These are phyloP conservation scores for Drosophila percnosoma DNA, from an alignment of 2,888 invertebrate genomes.

Conservation along the genomic window DNA sequence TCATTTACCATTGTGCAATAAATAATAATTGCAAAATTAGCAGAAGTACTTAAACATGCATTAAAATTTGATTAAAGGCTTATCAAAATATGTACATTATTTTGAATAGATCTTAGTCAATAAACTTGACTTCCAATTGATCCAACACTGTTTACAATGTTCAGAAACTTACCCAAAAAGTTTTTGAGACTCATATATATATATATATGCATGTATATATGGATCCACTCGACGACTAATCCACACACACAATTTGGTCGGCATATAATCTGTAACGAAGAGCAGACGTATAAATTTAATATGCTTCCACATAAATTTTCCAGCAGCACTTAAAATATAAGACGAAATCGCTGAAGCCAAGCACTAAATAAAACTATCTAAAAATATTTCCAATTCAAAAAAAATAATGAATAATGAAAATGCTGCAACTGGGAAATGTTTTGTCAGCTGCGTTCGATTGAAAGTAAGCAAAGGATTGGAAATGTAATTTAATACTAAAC, in stretches of 20 bases:
- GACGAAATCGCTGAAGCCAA: slow-evolving; percentile 26
- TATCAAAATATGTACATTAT: not conserved
- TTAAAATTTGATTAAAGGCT: not conserved
- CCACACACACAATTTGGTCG: slow-evolving; percentile 38
- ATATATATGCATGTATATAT: slow-evolving; percentile 28
- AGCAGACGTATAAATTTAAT: slow-evolving; percentile 76
- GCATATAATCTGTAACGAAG: slow-evolving; percentile 68
- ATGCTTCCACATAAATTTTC: slow-evolving; percentile 73
- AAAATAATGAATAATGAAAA: slow-evolving; percentile 21
- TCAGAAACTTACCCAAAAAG: slow-evolving; percentile 41
- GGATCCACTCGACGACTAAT: slow-evolving; percentile 58
- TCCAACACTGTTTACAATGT: not conserved
- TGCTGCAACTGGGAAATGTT: slow-evolving; percentile 60
- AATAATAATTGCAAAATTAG: not conserved
- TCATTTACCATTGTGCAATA: not conserved
- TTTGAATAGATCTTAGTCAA: not conserved
- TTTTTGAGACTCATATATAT: slow-evolving; percentile 1
- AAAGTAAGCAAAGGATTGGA: slow-evolving; percentile 49
- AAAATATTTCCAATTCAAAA: slow-evolving; percentile 66
- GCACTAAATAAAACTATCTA: slow-evolving; percentile 59
- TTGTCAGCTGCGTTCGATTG: slow-evolving; percentile 76
- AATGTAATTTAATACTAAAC: slow-evolving; percentile 67
- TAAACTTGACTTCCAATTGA: not conserved
- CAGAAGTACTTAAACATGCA: not conserved
- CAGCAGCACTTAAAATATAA: slow-evolving; percentile 65